Evolutionary conservation across 35 echinoderm and acorn worm genomes (phyloP).

Genomic region (Heliocidaris tuberculata): DNA sequence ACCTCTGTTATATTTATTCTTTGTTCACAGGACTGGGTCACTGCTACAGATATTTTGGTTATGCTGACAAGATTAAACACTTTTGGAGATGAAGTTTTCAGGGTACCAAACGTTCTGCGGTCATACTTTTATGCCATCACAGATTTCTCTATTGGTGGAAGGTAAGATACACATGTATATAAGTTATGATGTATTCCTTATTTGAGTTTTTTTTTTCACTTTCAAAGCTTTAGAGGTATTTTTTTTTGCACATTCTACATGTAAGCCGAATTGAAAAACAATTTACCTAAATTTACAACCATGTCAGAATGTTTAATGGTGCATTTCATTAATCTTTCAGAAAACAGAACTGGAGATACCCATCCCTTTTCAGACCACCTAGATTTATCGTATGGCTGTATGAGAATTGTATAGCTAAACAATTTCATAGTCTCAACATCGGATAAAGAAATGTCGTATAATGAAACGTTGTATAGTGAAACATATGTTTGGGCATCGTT

Average conservation of each 20-base stretch:
- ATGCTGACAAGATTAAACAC: slow-evolving; percentile 93
- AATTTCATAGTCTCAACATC: too few relatives aligned
- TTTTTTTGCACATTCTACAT: neutral
- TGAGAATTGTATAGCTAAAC: too few relatives aligned
- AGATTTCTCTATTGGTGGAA: slow-evolving; percentile 98
- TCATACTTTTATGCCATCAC: slow-evolving; percentile 98
- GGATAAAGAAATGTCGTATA: too few relatives aligned
- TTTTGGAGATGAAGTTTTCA: slow-evolving; percentile 99
- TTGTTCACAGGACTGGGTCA: slow-evolving; percentile 92
- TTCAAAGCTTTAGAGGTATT: neutral
- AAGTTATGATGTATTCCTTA: too few relatives aligned
- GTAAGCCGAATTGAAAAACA: neutral
- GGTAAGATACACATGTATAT: slow-evolving; percentile 54
- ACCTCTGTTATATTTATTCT: neutral
- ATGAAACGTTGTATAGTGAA: too few relatives aligned
- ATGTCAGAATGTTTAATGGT: too few relatives aligned
- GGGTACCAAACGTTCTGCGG: slow-evolving; percentile 70
- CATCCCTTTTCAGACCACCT: too few relatives aligned
- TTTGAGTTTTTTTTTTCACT: neutral
- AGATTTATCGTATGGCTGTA: too few relatives aligned
- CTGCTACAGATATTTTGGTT: slow-evolving; percentile 92
- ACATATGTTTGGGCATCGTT: too few relatives aligned
- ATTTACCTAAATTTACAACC: too few relatives aligned
- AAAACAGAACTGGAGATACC: too few relatives aligned
- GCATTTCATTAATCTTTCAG: too few relatives aligned